A percentile compares a stretch with the other conserved stretches of the same genome.
phyloP scores from a whole-genome alignment of 2,888 invertebrate genomes.

The Oscheius sp. region DNA sequence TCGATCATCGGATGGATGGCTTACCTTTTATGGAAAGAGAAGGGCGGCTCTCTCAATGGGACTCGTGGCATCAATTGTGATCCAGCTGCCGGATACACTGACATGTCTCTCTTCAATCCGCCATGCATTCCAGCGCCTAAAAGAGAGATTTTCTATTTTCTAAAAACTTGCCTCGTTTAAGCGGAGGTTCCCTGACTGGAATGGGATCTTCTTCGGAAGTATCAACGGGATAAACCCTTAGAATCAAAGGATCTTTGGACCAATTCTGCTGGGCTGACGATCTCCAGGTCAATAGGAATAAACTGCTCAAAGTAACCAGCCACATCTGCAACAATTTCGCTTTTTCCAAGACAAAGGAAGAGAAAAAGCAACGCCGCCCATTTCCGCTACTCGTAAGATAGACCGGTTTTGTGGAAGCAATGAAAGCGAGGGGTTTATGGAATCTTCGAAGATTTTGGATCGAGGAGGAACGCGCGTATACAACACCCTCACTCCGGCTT shows the following conservation, averaged over 20 bases:
- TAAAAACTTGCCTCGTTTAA: conserved; percentile 17
- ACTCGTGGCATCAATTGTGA: conserved; percentile 25
- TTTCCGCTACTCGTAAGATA: too few species aligned
- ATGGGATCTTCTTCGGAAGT: conserved; percentile 5
- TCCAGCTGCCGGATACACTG: conserved; percentile 30
- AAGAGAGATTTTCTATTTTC: not conserved
- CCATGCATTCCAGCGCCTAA: conserved; percentile 1
- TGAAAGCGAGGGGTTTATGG: not conserved
- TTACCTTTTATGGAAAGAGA: conserved; percentile 32
- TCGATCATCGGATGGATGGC: not conserved
- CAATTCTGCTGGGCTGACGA: not conserved
- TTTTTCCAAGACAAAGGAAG: not conserved
- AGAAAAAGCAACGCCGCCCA: not conserved
- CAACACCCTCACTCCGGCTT: not conserved
- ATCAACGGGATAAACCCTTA: conserved; percentile 3
- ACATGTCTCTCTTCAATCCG: conserved; percentile 27
- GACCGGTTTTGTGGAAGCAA: too few species aligned
- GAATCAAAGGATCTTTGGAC: not conserved
- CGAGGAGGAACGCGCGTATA: not conserved
- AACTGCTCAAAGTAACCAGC: conserved; percentile 19
- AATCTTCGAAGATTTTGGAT: not conserved
- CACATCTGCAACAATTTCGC: not conserved
- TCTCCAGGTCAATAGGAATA: not conserved
- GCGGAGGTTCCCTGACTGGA: conserved; percentile 19
- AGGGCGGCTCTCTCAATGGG: conserved; percentile 28